phyloP scores from a whole-genome alignment of 2,888 invertebrate genomes.

The Dimorphilus gyrociliatus region DNA sequence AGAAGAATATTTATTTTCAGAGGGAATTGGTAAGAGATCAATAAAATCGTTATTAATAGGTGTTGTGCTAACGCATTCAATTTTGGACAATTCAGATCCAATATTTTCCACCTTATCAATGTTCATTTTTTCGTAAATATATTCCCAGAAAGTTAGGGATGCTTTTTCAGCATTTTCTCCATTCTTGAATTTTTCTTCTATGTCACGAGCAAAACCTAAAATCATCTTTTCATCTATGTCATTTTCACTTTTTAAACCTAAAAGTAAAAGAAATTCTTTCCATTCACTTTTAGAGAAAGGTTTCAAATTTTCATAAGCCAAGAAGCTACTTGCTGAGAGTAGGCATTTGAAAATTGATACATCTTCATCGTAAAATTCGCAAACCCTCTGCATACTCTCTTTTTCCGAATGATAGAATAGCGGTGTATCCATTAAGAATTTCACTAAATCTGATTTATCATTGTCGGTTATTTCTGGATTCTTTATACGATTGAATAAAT shows the following conservation, averaged over 20 bases:
- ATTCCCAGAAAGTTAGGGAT: too few species aligned
- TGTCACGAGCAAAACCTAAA: slow-evolving; percentile 9
- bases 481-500: slow-evolving; percentile 5
- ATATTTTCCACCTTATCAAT: too few species aligned
- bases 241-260: too few species aligned
- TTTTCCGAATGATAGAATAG: slow-evolving; percentile 12
- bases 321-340: slow-evolving; percentile 11
- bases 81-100: too few species aligned
- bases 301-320: slow-evolving; percentile 8
- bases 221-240: slow-evolving; percentile 9
- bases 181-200: too few species aligned
- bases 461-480: slow-evolving; percentile 3
- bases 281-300: slow-evolving; percentile 9
- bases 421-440: slow-evolving; percentile 8
- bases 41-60: too few species aligned
- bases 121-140: too few species aligned
- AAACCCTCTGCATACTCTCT: slow-evolving; percentile 8
- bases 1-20: too few species aligned
- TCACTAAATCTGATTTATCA: slow-evolving; percentile 7
- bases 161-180: too few species aligned
- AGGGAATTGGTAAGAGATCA: too few species aligned
- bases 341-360: slow-evolving; percentile 13
- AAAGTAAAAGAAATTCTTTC: slow-evolving; percentile 7
- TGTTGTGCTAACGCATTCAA: too few species aligned
- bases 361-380: slow-evolving; percentile 14